Evolutionary conservation across 2,888 invertebrate genomes (phyloP).

Genomic region (Callimorpha dominula): DNA sequence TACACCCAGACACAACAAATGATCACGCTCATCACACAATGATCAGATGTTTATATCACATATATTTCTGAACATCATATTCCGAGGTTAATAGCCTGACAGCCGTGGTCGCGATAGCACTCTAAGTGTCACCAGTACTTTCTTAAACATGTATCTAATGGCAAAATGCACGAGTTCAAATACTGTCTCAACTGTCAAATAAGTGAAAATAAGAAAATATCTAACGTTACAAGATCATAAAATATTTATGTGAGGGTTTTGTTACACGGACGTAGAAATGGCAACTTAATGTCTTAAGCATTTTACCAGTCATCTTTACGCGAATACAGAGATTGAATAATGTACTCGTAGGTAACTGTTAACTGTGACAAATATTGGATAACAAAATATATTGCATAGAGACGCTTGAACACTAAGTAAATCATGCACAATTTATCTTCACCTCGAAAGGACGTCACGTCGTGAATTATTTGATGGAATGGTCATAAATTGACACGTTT

Average conservation of each 20-base stretch:
- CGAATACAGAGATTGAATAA: not conserved
- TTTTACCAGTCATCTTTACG: not conserved
- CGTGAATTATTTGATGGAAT: not conserved
- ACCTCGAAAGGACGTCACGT: not conserved
- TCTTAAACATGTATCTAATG: not conserved
- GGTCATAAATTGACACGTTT: not conserved
- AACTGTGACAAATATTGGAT: not conserved
- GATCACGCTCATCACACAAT: too few relatives aligned
- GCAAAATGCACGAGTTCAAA: not conserved
- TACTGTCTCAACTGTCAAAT: not conserved
- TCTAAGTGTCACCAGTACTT: slow-evolving; percentile 17
- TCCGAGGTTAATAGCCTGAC: not conserved
- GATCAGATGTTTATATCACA: not conserved
- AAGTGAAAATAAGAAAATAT: slow-evolving; percentile 5
- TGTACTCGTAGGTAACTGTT: not conserved
- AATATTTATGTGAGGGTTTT: not conserved
- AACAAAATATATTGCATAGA: not conserved
- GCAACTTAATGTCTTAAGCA: not conserved
- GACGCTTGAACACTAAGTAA: not conserved
- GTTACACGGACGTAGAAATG: not conserved
- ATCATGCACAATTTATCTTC: not conserved
- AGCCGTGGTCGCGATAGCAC: slow-evolving; percentile 1
- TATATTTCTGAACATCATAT: not conserved
- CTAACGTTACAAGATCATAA: not conserved
- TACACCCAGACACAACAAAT: too few relatives aligned